Evolutionary conservation across 1,140 invertebrate genomes (phyloP).

Genomic region (Caenorhabditis inopinata): DNA sequence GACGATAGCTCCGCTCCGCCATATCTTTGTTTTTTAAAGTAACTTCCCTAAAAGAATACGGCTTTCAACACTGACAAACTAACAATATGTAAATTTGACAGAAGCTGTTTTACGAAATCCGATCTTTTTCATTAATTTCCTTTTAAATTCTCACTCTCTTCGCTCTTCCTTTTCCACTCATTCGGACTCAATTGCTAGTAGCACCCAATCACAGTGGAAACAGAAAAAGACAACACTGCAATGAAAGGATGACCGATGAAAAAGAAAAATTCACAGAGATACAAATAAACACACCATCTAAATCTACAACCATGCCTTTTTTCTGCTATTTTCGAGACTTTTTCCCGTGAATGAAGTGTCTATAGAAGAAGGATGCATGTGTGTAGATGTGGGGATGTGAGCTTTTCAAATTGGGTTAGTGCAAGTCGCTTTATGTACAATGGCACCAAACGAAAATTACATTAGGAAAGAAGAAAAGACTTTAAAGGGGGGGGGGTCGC

Average conservation of each 20-base stretch:
- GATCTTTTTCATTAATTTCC: slow-evolving; percentile 15
- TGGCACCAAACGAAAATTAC: slow-evolving; percentile 31
- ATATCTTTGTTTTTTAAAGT: not conserved
- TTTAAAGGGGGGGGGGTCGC: not conserved
- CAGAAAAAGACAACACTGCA: not conserved
- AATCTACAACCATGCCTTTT: not conserved
- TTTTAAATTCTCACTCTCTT: slow-evolving; percentile 15
- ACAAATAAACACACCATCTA: not conserved
- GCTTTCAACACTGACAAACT: not conserved
- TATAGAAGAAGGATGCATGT: not conserved
- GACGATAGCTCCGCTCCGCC: not conserved
- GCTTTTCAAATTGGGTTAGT: slow-evolving; percentile 34
- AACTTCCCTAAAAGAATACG: not conserved
- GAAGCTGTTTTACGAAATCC: not conserved
- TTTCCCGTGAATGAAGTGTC: not conserved
- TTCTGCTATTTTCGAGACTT: slow-evolving; percentile 12
- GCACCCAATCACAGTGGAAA: not conserved
- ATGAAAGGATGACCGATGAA: slow-evolving; percentile 15
- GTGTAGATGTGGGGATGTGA: slow-evolving; percentile 8
- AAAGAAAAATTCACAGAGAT: slow-evolving; percentile 28
- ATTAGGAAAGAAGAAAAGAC: slow-evolving; percentile 4
- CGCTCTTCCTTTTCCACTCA: not conserved
- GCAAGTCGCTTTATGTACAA: slow-evolving; percentile 30
- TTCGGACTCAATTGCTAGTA: slow-evolving; percentile 12
- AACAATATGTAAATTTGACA: not conserved